Evolutionary conservation across 1,140 invertebrate genomes (phyloP).

Genomic region (Aphaenogaster rudis): DNA sequence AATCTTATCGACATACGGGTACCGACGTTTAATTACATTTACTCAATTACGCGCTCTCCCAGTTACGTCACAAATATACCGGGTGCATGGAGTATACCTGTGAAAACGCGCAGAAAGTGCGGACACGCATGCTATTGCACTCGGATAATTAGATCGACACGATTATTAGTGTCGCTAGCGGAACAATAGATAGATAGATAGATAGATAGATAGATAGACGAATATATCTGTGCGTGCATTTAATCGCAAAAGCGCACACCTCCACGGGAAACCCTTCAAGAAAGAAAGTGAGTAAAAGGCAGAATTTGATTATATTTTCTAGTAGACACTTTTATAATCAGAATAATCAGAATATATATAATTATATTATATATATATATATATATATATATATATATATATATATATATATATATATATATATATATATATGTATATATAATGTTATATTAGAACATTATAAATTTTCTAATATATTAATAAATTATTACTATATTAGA

Average conservation of each 20-base stretch:
- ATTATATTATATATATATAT: no score
- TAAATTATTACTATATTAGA: no score
- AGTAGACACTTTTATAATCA: not conserved
- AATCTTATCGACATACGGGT: constrained; percentile 46
- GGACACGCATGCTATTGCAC: constrained; percentile 52
- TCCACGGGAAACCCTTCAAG: not conserved
- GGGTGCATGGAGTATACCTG: not conserved
- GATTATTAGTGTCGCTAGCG: constrained; percentile 73
- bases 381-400: no score
- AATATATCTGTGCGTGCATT: constrained; percentile 68
- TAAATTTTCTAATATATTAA: no score
- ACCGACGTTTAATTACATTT: constrained; percentile 23
- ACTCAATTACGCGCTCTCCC: constrained; percentile 19
- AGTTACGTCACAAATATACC: constrained; percentile 28
- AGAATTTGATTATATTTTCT: not conserved
- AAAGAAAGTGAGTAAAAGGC: not conserved
- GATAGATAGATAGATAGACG: constrained; percentile 71
- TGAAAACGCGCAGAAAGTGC: constrained; percentile 50
- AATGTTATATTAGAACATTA: no score
- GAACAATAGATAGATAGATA: constrained; percentile 73
- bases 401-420: no score
- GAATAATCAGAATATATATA: no score
- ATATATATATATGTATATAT: no score
- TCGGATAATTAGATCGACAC: constrained; percentile 70
- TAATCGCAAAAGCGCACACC: constrained; percentile 11